Percentiles rank a stretch among this genome's conserved stretches.
phyloP scores from a whole-genome alignment of 1,140 invertebrate genomes.

The Luehdorfia chinensis region DNA sequence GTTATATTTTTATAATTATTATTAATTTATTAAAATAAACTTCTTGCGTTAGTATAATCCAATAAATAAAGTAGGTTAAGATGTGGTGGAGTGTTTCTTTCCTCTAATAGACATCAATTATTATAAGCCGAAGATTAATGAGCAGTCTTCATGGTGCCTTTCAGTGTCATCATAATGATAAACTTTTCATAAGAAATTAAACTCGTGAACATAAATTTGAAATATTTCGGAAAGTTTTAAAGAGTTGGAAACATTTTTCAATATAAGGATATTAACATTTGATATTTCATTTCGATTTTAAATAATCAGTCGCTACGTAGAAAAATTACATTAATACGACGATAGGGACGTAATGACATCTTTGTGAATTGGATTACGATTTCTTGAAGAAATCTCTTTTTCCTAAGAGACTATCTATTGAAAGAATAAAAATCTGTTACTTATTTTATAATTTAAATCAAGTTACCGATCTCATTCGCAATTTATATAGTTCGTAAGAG shows the following conservation, averaged over 20 bases:
- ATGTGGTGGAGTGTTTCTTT: neutral
- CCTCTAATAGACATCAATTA: neutral
- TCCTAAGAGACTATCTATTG: too few species aligned
- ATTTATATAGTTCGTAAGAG: too few species aligned
- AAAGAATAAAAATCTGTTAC: neutral
- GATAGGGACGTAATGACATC: too few species aligned
- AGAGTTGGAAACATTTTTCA: neutral
- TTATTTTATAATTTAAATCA: too few species aligned
- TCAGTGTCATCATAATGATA: neutral
- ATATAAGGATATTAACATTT: too few species aligned
- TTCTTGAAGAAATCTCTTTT: too few species aligned
- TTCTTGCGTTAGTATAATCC: slow-evolving; percentile 14
- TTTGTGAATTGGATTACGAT: too few species aligned
- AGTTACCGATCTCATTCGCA: too few species aligned
- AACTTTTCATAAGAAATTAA: neutral
- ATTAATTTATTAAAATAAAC: slow-evolving; percentile 17
- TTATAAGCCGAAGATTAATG: neutral
- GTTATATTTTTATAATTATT: slow-evolving; percentile 32
- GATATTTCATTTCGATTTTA: too few species aligned
- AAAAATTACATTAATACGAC: too few species aligned
- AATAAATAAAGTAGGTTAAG: slow-evolving; percentile 2
- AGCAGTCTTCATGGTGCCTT: neutral
- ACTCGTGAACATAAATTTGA: neutral
- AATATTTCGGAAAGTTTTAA: neutral
- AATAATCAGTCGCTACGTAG: too few species aligned